These are phyloP conservation scores for Pollenia griseotomentosa DNA, from an alignment of 2,888 invertebrate species.

Conservation along the genomic window DNA sequence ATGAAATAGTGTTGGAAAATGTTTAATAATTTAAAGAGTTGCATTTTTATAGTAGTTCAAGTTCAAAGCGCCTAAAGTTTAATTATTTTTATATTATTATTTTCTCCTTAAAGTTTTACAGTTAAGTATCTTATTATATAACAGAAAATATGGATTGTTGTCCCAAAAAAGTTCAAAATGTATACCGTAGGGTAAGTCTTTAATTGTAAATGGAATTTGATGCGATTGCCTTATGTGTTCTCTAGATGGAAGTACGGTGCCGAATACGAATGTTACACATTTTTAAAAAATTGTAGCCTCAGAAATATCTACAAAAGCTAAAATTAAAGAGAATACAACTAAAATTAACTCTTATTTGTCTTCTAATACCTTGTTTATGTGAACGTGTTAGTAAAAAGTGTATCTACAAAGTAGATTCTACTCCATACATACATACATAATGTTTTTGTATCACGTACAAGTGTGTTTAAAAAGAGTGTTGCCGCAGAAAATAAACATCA, in stretches of 20 bases:
- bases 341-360: no score
- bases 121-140: no score
- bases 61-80: conserved; percentile 4
- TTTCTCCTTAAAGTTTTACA: no score
- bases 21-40: conserved; percentile 58
- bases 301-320: background rate
- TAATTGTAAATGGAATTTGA: conserved; percentile 54
- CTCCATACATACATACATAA: no score
- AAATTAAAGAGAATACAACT: no score
- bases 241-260: conserved; percentile 84
- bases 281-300: conserved; percentile 43
- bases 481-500: no score
- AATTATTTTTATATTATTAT: background rate
- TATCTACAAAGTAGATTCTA: no score
- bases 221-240: conserved; percentile 79
- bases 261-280: conserved; percentile 79
- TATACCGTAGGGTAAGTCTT: conserved; percentile 45
- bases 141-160: background rate
- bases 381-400: no score
- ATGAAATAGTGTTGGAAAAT: conserved; percentile 71
- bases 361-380: no score
- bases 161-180: conserved; percentile 45
- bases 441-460: no score
- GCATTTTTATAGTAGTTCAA: conserved; percentile 64
- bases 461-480: no score